A percentile compares a stretch with the other conserved stretches of the same genome.
Evolutionary conservation across 1,140 invertebrate species (phyloP).

Genomic region (silkworm (Bombyx mori)): DNA sequence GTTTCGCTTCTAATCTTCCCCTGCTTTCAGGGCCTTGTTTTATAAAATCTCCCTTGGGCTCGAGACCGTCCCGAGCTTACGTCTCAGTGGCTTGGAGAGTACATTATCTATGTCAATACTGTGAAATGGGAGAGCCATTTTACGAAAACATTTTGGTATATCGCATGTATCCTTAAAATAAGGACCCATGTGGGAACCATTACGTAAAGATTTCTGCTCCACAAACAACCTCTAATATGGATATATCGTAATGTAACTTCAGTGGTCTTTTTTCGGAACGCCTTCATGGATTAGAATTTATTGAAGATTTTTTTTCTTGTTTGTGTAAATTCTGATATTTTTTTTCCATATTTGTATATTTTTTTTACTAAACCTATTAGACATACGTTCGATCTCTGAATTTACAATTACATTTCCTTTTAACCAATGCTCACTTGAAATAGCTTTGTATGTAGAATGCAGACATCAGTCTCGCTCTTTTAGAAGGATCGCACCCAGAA

Average conservation of each 20-base stretch:
- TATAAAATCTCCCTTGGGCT: slow-evolving; percentile 40
- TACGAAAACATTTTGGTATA: slow-evolving; percentile 54
- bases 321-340: background rate
- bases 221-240: slow-evolving; percentile 26
- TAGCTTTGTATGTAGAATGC: no score
- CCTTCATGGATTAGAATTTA: no score
- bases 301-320: background rate
- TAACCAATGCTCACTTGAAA: no score
- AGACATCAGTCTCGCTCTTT: no score
- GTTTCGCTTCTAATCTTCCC: slow-evolving; percentile 47
- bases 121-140: slow-evolving; percentile 43
- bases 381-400: no score
- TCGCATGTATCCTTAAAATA: slow-evolving; percentile 47
- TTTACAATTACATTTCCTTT: no score
- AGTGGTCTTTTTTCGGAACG: slow-evolving; percentile 13
- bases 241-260: slow-evolving; percentile 14
- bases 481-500: slow-evolving; percentile 11
- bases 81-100: slow-evolving; percentile 29
- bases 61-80: slow-evolving; percentile 15
- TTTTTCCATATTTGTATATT: background rate
- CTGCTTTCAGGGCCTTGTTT: slow-evolving; percentile 44
- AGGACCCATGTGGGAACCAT: slow-evolving; percentile 46
- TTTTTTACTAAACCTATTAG: no score
- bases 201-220: slow-evolving; percentile 43
- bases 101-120: slow-evolving; percentile 61